These are phyloP conservation scores for Lepetodrilus schrolli DNA, from an alignment of 2,888 invertebrate species.

Conservation along the genomic window DNA sequence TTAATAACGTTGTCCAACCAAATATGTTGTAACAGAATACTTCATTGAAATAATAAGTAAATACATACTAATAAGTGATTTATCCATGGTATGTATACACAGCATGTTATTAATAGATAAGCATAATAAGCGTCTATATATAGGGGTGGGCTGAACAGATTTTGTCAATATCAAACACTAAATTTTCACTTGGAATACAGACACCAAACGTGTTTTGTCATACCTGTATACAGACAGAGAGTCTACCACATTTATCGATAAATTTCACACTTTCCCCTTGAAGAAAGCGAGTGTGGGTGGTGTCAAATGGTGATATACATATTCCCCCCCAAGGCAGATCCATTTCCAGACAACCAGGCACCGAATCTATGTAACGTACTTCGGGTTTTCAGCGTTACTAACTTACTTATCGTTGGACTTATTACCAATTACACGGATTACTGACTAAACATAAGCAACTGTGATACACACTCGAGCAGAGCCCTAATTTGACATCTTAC, in stretches of 20 bases:
- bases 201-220: too few species aligned
- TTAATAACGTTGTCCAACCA: too few species aligned
- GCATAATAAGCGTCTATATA: too few species aligned
- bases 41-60: too few species aligned
- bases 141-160: too few species aligned
- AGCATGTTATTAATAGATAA: too few species aligned
- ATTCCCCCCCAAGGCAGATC: neutral
- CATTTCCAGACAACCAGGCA: neutral
- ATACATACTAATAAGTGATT: too few species aligned
- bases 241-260: slow-evolving; percentile 10
- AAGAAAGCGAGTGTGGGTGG: neutral
- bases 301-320: slow-evolving; percentile 15
- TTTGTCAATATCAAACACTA: too few species aligned
- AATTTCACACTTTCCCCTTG: neutral
- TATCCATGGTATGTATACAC: too few species aligned
- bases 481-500: slow-evolving; percentile 14
- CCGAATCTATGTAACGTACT: neutral
- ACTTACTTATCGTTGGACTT: slow-evolving; percentile 20
- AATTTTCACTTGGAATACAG: too few species aligned
- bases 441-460: neutral
- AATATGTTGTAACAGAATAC: too few species aligned
- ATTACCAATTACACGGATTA: slow-evolving; percentile 21
- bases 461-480: neutral
- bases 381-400: neutral
- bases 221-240: neutral